Base-by-base conservation (phyloP, 2,797 vertebrate genomes). In the Dryobates pubescens region DNA sequence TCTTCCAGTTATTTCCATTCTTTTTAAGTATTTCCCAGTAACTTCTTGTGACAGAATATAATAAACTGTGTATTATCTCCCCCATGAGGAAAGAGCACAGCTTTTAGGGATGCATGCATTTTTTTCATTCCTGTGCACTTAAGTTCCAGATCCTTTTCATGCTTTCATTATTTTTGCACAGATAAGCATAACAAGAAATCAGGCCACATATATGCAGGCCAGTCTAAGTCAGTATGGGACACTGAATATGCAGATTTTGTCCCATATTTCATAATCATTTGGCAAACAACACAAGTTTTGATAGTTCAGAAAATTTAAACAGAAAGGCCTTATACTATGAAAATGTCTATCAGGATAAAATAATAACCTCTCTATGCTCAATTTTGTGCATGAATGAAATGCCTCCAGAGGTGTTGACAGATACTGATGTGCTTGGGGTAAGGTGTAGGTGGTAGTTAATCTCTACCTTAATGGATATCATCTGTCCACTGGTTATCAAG, bases 161-260 rank as follows among this genome's bases (percentile, higher is more conserved):
- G 58, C 22, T 82, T 69, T 80, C 63, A 61, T 80, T 77, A 38
- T 54, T 94, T 93, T 92, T 38, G 72, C 61, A 75, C 24, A 1
- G 3, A 22, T 53, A 82, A 87, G 7, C 26, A 86, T 67, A 93
- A 79, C 26, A 82, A 75, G 54, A 65, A 91, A 92, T 45, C 53
- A 85, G 82, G 75, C 59, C 63, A 78, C 61, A 5, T 64, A 74
- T 41, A 90, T 43, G 29, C 51, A 80, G 49, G 20, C 6, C 58
- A 88, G 30, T 24, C 74, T 69, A 90, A 89, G 53, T 62, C 89
- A 87, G 17, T 34, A 29, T 30, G 45, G 9, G 58, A 85, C 27
- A 85, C 3, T 75, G 75, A 87, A 82, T 92, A 87, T 75, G 75
- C 47, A 90, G 68, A 94, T 94, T 93, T 89, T 95, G 63, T 38